Base-by-base conservation (phyloP, 2,113 vertebrate species). In the Eptesicus fuscus region DNA sequence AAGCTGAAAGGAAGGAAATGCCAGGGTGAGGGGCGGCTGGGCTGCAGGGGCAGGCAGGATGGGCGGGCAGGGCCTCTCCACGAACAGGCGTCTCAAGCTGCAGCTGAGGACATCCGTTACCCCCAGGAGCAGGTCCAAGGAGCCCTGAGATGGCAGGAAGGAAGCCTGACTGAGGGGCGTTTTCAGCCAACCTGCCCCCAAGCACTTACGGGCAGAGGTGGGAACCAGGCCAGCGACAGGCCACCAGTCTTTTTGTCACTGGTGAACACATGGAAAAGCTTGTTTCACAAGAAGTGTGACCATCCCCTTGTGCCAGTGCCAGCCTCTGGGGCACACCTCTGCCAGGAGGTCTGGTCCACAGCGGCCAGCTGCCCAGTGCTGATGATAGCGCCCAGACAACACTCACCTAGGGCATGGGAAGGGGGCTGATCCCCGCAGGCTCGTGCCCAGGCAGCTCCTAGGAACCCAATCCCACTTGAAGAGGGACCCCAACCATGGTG, bases 71-170 rank as follows among this genome's bases (percentile, higher is more conserved):
- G 28, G 53, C 65, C 73, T 87, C 80, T 91, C 49, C 30, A 37
- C 16, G 18, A 93, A 82, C 14, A 51, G 79, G 80, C 35, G 0
- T 63, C 74, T 69, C 73, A 63, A 8, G 25, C 73, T 42, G 51
- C 51, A 76, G 82, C 88, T 30, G 51, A 76, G 77, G 65, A 70
- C 0, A 17, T 37, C 49, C 18, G 20, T 49, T 30, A 3, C 47
- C 69, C 63, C 22, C 74, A 71, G 71, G 40, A 88, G 71, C 23
- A 32, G 53, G 63, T 44, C 69, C 30, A 25, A 28, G 73, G 61
- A 90, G 28, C 42, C 76, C 32, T 0, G 1, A 77, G 32, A 25
- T 3, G 30, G 63, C 73, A 83, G 88, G 88, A 97, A 96, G 88
- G 95, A 96, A 95, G 56, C 37, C 69, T 6, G 18, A 35, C 20